These are phyloP conservation scores for Andrena trimmerana DNA, from an alignment of 2,888 invertebrate genomes.

Conservation along the genomic window DNA sequence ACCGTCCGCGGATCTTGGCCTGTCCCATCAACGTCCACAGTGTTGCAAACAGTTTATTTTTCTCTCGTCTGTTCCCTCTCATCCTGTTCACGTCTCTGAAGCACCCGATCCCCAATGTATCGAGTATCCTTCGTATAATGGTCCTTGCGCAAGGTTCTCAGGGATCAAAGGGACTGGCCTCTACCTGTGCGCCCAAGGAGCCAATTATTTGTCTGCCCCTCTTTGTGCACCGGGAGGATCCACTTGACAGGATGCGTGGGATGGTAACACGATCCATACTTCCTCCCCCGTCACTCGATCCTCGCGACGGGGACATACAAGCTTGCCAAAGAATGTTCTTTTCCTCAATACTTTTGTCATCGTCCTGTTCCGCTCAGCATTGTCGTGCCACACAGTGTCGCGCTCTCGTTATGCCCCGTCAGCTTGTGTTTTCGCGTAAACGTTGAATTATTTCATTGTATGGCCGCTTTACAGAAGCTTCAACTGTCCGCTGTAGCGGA, in stretches of 20 bases:
- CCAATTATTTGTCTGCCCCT: conserved; percentile 84
- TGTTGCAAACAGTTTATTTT: conserved; percentile 52
- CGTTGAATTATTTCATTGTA: neutral
- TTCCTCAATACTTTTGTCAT: conserved; percentile 19
- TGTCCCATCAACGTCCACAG: conserved; percentile 17
- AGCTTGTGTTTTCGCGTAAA: neutral
- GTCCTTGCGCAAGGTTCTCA: conserved; percentile 79
- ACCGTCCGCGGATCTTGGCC: neutral
- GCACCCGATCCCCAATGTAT: conserved; percentile 79
- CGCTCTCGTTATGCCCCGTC: neutral
- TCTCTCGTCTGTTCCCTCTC: conserved; percentile 29
- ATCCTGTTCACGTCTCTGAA: conserved; percentile 44
- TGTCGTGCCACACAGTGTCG: neutral
- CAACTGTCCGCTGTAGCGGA: neutral
- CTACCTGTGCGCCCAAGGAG: conserved; percentile 82
- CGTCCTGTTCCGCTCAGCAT: neutral
- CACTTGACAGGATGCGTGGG: conserved; percentile 85
- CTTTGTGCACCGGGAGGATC: conserved; percentile 78
- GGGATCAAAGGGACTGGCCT: conserved; percentile 78
- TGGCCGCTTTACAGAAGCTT: neutral
- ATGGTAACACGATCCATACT: conserved; percentile 82
- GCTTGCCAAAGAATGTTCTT: conserved; percentile 35
- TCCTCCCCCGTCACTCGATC: conserved; percentile 81
- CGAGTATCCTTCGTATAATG: conserved; percentile 79
- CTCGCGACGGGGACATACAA: conserved; percentile 60